Evolutionary conservation across 2,888 invertebrate genomes (phyloP).

Genomic region (Diogma glabrata): DNA sequence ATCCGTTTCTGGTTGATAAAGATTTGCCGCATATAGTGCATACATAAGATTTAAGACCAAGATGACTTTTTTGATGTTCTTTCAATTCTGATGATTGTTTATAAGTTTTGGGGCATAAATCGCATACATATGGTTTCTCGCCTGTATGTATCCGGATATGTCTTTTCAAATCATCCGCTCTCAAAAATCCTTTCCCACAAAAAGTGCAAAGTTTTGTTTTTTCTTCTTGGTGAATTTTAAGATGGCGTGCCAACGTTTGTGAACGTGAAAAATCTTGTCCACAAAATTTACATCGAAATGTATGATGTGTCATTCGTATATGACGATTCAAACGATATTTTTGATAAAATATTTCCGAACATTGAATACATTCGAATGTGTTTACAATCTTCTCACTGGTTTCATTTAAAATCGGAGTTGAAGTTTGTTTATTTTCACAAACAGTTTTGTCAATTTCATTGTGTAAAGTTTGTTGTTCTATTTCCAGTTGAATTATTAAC

Average conservation of each 20-base stretch:
- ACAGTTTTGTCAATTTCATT: too few relatives aligned
- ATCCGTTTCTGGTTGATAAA: slow-evolving; percentile 21
- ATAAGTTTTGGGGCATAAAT: slow-evolving; percentile 1
- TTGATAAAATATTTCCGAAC: slow-evolving; percentile 32
- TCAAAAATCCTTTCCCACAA: slow-evolving; percentile 22
- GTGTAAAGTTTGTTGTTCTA: too few relatives aligned
- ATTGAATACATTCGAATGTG: slow-evolving; percentile 32
- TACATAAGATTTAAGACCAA: slow-evolving; percentile 18
- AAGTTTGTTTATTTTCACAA: not conserved
- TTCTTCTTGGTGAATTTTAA: slow-evolving; percentile 24
- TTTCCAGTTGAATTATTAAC: too few relatives aligned
- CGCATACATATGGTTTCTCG: slow-evolving; percentile 16
- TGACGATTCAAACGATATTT: slow-evolving; percentile 28
- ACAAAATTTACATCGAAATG: slow-evolving; percentile 30
- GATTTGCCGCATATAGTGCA: slow-evolving; percentile 22
- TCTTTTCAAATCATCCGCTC: slow-evolving; percentile 23
- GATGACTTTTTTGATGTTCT: slow-evolving; percentile 21
- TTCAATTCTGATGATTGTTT: slow-evolving; percentile 17
- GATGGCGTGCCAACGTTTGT: slow-evolving; percentile 35
- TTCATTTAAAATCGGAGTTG: not conserved
- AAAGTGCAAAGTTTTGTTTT: slow-evolving; percentile 22
- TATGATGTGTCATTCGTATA: slow-evolving; percentile 14
- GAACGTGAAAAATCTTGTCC: slow-evolving; percentile 35
- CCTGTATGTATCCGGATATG: slow-evolving; percentile 25
- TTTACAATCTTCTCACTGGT: too few relatives aligned